Evolutionary conservation across 2,797 vertebrate genomes (phyloP), one percentile per base, ranked within the genome.

Genomic region (Pogonophryne albipinna): DNA sequence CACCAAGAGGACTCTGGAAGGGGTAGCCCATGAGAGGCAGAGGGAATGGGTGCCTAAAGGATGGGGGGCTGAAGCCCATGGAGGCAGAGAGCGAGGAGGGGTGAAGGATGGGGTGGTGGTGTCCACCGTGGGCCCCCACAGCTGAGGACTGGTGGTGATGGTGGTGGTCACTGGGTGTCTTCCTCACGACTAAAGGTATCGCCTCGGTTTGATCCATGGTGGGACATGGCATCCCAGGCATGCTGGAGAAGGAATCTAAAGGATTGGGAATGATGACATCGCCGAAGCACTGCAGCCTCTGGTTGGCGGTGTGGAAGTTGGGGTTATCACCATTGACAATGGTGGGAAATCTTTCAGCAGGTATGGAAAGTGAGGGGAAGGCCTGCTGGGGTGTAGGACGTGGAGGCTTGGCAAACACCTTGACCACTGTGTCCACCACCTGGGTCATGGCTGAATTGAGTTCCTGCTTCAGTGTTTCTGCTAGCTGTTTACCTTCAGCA

Each of bases 181-280:
- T 99, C 87, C 97, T 96, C 82, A 99, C 98, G 0, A 99, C 97
- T 47, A 99, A 93, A 79, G 98, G 98, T 87, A 99, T 94, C 0
- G 98, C 98, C 93, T 99, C 98, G 0, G 97, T 99, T 96, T 99
- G 98, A 96, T 99, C 97, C 0, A 96, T 96, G 89, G 96, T 92
- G 4, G 93, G 76, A 2, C 97, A 96, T 86, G 98, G 95, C 65
- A 94, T 87, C n/a, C 93, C 92, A 12, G 95, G 96, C 90, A 98
- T 96, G 1, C 94, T 96, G 88, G 96, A 93, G 15, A 99, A 99
- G 69, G 96, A 95, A 93, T 98, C 97, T 4, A 99, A 93, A 45
- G 98, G 96, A 89, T 96, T 98, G 87, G 98, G 97, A 96, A 99
- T 98, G 94, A 99, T 99, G 94, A 99, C 97, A 34, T 99, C 97